phyloP scores from a whole-genome alignment of 1,140 invertebrate species.

The Drosophila ercepeae region DNA sequence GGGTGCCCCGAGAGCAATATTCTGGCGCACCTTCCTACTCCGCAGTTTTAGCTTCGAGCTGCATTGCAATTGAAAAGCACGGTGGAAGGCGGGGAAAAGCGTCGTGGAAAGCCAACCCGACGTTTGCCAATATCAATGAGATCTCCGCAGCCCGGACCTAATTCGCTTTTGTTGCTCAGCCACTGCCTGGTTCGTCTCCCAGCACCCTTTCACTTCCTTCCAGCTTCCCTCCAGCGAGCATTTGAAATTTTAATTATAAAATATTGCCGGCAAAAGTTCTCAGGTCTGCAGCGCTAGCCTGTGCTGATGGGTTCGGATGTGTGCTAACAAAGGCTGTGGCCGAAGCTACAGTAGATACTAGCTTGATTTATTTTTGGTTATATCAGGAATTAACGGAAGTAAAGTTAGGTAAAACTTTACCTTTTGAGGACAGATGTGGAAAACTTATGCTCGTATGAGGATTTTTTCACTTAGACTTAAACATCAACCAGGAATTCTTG shows the following conservation, averaged over 20 bases:
- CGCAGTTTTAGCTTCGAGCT: neutral
- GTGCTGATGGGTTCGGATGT: constrained; percentile 31
- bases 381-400: too few relatives aligned
- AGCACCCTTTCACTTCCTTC: neutral
- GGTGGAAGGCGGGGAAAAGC: constrained; percentile 3
- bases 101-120: constrained; percentile 3
- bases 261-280: constrained; percentile 57
- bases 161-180: constrained; percentile 50
- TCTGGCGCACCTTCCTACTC: neutral
- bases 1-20: constrained; percentile 23
- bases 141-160: constrained; percentile 30
- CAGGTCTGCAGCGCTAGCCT: constrained; percentile 32
- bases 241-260: constrained; percentile 69
- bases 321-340: constrained; percentile 24
- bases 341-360: constrained; percentile 20
- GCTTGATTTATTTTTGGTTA: neutral
- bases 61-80: constrained; percentile 35
- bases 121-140: constrained; percentile 54
- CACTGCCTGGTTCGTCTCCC: constrained; percentile 9
- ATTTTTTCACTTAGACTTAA: neutral
- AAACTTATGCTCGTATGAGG: too few relatives aligned
- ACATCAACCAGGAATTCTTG: neutral
- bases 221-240: constrained; percentile 24
- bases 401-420: too few relatives aligned
- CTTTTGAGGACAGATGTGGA: too few relatives aligned